A percentile compares a stretch with the other conserved stretches of the same genome.
These are phyloP conservation scores for Tetranychus piercei DNA, from an alignment of 2,888 invertebrate species.

Conservation along the genomic window DNA sequence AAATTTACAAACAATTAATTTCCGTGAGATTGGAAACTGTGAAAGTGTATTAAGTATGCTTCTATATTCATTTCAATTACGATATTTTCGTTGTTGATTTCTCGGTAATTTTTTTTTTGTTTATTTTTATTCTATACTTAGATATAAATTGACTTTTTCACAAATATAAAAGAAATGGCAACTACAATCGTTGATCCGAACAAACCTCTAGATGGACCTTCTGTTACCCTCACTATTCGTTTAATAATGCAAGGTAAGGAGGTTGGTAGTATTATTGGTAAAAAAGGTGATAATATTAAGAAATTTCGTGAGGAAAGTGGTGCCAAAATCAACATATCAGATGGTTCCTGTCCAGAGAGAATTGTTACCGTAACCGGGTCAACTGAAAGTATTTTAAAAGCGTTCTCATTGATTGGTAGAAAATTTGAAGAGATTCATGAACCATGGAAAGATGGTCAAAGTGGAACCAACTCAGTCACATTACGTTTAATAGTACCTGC, in stretches of 20 bases:
- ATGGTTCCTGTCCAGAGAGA: slow-evolving; percentile 95
- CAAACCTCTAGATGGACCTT: slow-evolving; percentile 47
- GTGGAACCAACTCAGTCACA: slow-evolving; percentile 57
- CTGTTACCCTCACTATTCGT: slow-evolving; percentile 91
- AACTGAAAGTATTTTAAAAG: slow-evolving; percentile 89
- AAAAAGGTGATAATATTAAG: slow-evolving; percentile 98
- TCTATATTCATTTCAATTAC: neutral
- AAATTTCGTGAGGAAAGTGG: slow-evolving; percentile 99
- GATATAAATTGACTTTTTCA: neutral
- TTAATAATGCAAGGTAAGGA: slow-evolving; percentile 99
- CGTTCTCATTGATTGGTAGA: slow-evolving; percentile 96
- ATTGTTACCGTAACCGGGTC: slow-evolving; percentile 97
- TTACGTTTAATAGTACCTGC: slow-evolving; percentile 95
- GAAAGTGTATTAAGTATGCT: neutral
- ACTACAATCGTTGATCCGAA: neutral
- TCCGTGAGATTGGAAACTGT: no score
- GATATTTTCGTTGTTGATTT: neutral
- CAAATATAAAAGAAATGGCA: slow-evolving; percentile 4
- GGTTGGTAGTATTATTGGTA: slow-evolving; percentile 89
- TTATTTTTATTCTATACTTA: neutral
- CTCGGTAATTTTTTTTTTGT: neutral
- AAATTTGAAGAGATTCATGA: slow-evolving; percentile 78
- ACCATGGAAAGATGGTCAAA: slow-evolving; percentile 29
- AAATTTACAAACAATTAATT: no score
- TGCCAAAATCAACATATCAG: slow-evolving; percentile 99